phyloP scores from a whole-genome alignment of 2,888 invertebrate species.

The Drosophila kambysellisi region DNA sequence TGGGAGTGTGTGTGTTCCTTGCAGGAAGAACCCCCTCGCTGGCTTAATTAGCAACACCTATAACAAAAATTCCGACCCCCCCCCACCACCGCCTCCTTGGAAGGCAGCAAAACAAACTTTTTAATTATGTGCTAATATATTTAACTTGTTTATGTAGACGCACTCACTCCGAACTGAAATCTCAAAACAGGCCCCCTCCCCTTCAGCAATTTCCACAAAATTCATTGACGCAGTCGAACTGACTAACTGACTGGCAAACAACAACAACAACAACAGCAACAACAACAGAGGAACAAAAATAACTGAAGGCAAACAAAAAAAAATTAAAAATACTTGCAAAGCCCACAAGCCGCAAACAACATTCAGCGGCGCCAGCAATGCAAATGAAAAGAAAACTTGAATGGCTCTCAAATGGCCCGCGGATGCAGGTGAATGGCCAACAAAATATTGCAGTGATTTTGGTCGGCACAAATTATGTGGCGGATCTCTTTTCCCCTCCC shows the following conservation, averaged over 20 bases:
- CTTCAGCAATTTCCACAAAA: neutral
- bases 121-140: slow-evolving; percentile 67
- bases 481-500: neutral
- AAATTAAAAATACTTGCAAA: slow-evolving; percentile 23
- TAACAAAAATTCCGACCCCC: slow-evolving; percentile 4
- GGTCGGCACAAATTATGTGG: slow-evolving; percentile 68
- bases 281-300: neutral
- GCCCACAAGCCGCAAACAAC: slow-evolving; percentile 43
- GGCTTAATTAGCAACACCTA: slow-evolving; percentile 60
- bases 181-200: neutral
- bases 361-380: slow-evolving; percentile 16
- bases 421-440: slow-evolving; percentile 60
- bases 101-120: slow-evolving; percentile 59
- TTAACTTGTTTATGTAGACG: slow-evolving; percentile 54
- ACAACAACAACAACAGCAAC: neutral
- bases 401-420: slow-evolving; percentile 32
- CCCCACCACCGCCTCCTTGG: neutral
- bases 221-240: slow-evolving; percentile 26
- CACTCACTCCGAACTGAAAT: neutral
- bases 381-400: slow-evolving; percentile 35
- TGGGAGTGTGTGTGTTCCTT: slow-evolving; percentile 16
- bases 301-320: neutral
- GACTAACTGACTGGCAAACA: slow-evolving; percentile 34
- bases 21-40: slow-evolving; percentile 46
- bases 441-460: slow-evolving; percentile 78